Percentiles rank a stretch among this genome's conserved stretches.
Conservation (phyloP, 2,888 invertebrate species). For the Allacma fusca region DNA sequence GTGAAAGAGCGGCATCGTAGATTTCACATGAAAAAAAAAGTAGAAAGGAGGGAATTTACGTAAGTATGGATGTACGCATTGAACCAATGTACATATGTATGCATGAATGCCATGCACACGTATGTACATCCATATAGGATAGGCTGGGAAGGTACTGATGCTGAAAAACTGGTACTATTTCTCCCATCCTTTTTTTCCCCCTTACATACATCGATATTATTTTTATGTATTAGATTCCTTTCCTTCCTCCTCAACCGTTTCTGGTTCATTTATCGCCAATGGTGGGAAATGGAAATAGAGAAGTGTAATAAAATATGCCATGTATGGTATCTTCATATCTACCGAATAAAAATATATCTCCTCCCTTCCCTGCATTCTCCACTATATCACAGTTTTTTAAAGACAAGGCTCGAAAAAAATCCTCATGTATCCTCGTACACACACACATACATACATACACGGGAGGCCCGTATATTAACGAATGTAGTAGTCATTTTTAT, state of each 20-base stretch:
- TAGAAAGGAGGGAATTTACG: not conserved
- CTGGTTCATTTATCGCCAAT: conserved; percentile 43
- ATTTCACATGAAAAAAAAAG: not conserved
- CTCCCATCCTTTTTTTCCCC: conserved; percentile 9
- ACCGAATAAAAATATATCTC: conserved; percentile 28
- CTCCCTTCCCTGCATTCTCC: not conserved
- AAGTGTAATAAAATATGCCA: conserved; percentile 39
- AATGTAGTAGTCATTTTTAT: too few species aligned
- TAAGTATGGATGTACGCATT: too few species aligned
- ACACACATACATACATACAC: too few species aligned
- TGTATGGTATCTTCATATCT: conserved; percentile 32
- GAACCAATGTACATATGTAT: too few species aligned
- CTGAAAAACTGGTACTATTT: conserved; percentile 10
- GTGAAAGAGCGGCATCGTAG: not conserved
- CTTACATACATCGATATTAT: not conserved
- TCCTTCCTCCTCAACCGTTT: conserved; percentile 29
- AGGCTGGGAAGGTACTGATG: too few species aligned
- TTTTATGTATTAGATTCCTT: not conserved
- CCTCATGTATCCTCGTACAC: too few species aligned
- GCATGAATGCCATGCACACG: too few species aligned
- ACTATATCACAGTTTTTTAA: not conserved
- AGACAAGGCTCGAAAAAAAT: too few species aligned
- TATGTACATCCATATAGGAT: too few species aligned
- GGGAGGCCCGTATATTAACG: too few species aligned
- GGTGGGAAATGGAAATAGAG: conserved; percentile 40